Percentiles rank a stretch among this genome's conserved stretches.
These are phyloP conservation scores for Ceyx erithaca DNA, from an alignment of 2,797 vertebrate genomes.

Conservation along the genomic window DNA sequence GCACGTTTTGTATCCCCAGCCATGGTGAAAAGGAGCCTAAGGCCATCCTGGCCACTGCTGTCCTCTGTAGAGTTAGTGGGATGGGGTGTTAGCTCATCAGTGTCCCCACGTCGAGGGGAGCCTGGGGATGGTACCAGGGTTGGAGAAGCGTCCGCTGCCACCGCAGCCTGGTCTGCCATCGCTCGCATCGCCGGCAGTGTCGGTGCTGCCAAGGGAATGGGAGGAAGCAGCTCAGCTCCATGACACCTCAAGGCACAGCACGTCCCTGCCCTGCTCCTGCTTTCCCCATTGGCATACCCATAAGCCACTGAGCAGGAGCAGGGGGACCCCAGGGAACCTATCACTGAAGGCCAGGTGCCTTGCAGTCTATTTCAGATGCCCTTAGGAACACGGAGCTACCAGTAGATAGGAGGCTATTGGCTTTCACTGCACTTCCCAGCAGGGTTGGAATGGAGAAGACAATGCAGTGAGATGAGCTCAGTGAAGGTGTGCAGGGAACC, in stretches of 20 bases:
- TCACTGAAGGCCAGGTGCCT: accelerated
- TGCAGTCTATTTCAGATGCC: background rate
- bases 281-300: accelerated
- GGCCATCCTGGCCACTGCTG: conserved; percentile 75
- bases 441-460: background rate
- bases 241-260: background rate
- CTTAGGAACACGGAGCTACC: background rate
- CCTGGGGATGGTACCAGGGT: background rate
- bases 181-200: conserved; percentile 48
- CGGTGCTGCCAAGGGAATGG: background rate
- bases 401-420: background rate
- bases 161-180: conserved; percentile 79
- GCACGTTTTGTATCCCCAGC: conserved; percentile 70
- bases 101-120: background rate
- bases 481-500: accelerated
- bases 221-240: background rate
- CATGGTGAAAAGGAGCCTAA: conserved; percentile 76
- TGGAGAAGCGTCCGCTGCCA: background rate
- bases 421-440: background rate
- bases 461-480: background rate
- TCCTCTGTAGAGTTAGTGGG: conserved; percentile 13
- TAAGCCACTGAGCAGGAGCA: accelerated
- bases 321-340: accelerated
- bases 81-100: accelerated
- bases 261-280: background rate